phyloP scores from a whole-genome alignment of 1,140 invertebrate species.

The Leptinotarsa lineolata region DNA sequence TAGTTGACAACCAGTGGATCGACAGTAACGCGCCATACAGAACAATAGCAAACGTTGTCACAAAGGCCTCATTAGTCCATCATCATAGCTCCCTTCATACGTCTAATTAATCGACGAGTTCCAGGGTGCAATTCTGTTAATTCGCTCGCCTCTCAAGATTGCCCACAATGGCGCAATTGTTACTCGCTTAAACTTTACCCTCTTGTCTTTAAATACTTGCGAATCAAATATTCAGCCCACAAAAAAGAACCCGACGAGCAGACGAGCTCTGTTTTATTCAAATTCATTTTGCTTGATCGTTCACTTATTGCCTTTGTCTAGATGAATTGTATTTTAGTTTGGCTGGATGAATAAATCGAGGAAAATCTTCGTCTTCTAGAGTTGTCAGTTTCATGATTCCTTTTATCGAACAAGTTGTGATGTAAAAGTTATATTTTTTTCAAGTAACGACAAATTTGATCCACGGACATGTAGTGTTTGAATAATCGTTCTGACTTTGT shows the following conservation, averaged over 20 bases:
- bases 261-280: not conserved
- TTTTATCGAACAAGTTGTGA: no score
- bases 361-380: not conserved
- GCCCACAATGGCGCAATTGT: not conserved
- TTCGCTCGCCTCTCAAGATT: conserved; percentile 2
- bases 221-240: conserved; percentile 9
- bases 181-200: conserved; percentile 2
- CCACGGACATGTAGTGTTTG: no score
- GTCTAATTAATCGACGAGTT: conserved; percentile 29
- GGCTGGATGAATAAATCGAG: not conserved
- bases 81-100: conserved; percentile 20
- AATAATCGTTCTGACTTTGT: no score
- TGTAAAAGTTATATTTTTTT: no score
- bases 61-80: conserved; percentile 29
- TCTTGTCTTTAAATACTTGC: conserved; percentile 9
- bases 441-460: no score
- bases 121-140: conserved; percentile 13
- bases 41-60: conserved; percentile 11
- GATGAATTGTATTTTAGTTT: not conserved
- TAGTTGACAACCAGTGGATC: not conserved
- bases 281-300: conserved; percentile 14
- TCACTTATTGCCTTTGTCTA: conserved; percentile 15
- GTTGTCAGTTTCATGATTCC: no score
- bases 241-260: not conserved
- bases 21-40: not conserved